phyloP scores from a whole-genome alignment of 2,888 invertebrate species.

The Stenolophus ochropezus region DNA sequence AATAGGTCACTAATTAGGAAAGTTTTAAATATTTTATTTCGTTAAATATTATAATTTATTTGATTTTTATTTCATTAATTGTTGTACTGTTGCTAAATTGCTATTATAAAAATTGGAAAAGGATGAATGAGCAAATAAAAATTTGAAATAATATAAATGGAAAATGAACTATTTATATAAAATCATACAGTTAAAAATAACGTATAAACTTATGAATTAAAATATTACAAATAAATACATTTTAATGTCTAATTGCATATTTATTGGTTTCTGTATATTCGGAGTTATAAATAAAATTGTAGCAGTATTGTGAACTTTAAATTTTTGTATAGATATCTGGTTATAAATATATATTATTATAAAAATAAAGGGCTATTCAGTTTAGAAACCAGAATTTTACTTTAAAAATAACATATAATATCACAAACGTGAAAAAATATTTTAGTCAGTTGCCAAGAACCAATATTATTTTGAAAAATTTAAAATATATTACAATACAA shows the following conservation, averaged over 20 bases:
- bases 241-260: conserved; percentile 16
- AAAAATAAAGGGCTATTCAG: conserved; percentile 34
- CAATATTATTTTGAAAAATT: conserved; percentile 27
- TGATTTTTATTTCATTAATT: no score
- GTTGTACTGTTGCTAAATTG: no score
- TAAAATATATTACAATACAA: neutral
- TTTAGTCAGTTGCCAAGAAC: conserved; percentile 20
- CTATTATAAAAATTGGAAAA: no score
- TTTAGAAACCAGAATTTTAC: conserved; percentile 31
- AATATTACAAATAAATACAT: neutral
- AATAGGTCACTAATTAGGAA: no score
- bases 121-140: no score
- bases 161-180: neutral
- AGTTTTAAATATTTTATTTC: no score
- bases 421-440: conserved; percentile 31
- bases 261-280: conserved; percentile 37
- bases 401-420: conserved; percentile 31
- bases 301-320: neutral
- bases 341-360: conserved; percentile 37
- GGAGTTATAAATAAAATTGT: conserved; percentile 33
- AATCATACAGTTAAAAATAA: neutral
- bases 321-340: neutral
- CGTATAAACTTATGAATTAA: neutral
- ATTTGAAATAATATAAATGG: neutral
- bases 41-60: no score